Evolutionary conservation across 2,113 vertebrate species (phyloP).

Genomic region (Oriolus oriolus): DNA sequence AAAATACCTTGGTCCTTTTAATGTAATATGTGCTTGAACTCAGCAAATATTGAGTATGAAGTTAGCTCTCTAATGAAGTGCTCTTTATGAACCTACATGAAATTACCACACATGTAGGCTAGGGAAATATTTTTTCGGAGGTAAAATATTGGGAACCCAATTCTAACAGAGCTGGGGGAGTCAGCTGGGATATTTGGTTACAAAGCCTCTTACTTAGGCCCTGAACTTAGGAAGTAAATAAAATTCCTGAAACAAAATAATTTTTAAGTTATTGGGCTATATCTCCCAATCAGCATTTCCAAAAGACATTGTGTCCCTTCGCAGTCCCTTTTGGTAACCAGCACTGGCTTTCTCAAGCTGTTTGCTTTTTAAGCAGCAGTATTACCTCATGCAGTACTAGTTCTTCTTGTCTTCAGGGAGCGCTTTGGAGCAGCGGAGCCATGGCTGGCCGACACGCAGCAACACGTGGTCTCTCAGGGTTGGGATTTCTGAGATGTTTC

Average conservation of each 20-base stretch:
- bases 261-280: not conserved
- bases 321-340: not conserved
- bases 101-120: not conserved
- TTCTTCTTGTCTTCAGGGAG: not conserved
- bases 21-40: not conserved
- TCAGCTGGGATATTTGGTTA: not conserved
- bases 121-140: not conserved
- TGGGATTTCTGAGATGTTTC: not conserved
- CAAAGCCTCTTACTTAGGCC: not conserved
- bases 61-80: not conserved
- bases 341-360: not conserved
- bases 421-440: not conserved
- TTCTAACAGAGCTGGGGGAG: not conserved
- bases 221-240: not conserved
- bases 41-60: not conserved
- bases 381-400: not conserved
- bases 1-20: not conserved
- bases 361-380: not conserved
- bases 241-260: not conserved
- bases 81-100: not conserved
- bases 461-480: not conserved
- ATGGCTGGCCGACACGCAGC: accelerated
- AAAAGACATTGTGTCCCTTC: not conserved
- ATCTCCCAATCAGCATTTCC: not conserved
- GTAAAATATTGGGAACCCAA: not conserved